Percentiles rank a stretch among this genome's conserved stretches.
Conservation (phyloP, 2,888 invertebrate genomes). For the Augochlorella aurata region DNA sequence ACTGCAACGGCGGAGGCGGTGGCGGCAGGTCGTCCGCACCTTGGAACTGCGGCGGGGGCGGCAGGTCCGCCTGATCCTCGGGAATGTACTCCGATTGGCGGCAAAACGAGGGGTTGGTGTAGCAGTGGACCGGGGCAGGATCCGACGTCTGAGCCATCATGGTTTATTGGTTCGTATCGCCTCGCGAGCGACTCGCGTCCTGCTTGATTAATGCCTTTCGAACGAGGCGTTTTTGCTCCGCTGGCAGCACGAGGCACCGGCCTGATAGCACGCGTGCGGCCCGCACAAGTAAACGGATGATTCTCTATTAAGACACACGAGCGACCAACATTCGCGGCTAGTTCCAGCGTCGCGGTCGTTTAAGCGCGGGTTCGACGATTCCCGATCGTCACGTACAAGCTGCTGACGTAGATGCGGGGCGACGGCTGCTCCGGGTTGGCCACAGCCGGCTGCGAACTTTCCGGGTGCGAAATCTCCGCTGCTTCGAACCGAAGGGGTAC, state of each 20-base stretch:
- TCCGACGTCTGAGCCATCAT: conserved; percentile 59
- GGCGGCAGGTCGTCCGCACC: conserved; percentile 73
- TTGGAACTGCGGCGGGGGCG: conserved; percentile 79
- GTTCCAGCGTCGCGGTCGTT: background rate
- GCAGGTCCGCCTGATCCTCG: conserved; percentile 78
- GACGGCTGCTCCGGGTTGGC: conserved; percentile 74
- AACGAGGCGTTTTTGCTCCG: conserved; percentile 8
- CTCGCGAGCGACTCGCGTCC: background rate
- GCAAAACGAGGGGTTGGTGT: conserved; percentile 91
- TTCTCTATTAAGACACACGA: conserved; percentile 28
- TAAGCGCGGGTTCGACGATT: conserved; percentile 43
- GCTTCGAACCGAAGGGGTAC: conserved; percentile 50
- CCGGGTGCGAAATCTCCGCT: background rate
- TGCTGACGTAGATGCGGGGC: conserved; percentile 72
- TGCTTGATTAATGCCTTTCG: conserved; percentile 20
- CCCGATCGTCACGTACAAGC: conserved; percentile 70
- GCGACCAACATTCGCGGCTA: conserved; percentile 9
- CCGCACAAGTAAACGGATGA: conserved; percentile 32
- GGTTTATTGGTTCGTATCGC: conserved; percentile 6
- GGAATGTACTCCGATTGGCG: conserved; percentile 88
- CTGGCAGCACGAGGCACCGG: conserved; percentile 8
- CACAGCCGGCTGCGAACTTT: conserved; percentile 53
- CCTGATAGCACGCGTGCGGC: conserved; percentile 16
- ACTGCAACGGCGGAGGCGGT: conserved; percentile 74
- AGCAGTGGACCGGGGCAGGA: conserved; percentile 83